Evolutionary conservation across 2,113 vertebrate genomes (phyloP), one percentile per base, ranked within the genome.

Genomic region (Osmerus eperlanus): DNA sequence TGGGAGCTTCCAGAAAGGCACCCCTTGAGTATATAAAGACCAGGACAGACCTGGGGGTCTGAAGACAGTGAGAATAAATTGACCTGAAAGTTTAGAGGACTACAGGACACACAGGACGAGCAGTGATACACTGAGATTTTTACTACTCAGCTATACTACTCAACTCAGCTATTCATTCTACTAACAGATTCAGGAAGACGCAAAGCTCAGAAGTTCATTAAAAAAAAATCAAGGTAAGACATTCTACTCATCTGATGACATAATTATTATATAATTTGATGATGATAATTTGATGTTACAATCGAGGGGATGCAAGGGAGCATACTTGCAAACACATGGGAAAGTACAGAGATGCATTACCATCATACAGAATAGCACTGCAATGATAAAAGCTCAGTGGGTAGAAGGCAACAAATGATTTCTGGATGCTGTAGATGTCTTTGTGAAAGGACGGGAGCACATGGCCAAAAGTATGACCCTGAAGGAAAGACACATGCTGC

Each of bases 11-110:
- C 53, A 90, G 92, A 93, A 91, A 75, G 36, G 72, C 72, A 12
- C 78, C 81, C 81, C 69, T 28, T 13, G 64, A 76, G 86, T 92
- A 93, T 92, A 93, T 91, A 92, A 91, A 87, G 87, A 83, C 69
- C 0, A 59, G 5, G 16, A 61, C 65, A 18, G 80, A 78, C 65
- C 47, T 13, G 47, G 8, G 23, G 21, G 64, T 79, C 73, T 67
- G 74, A 71, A 85, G 74, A 82, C 71, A 67, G 61, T 74, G n/a
- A 60, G 66, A 80, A 74, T 67, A 41, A 21, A 52, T 65, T 83
- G 68, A 78, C 67, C 65, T 51, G 72, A 73, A 81, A 70, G 2
- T 73, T 47, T 75, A 71, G 73, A 82, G 59, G 73, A 78, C 78
- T 76, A 74, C 75, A 23, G 23, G 69, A n/a, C 54, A 65, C 61